Evolutionary conservation across 2,888 invertebrate genomes (phyloP).

Genomic region (Lottia scabra): DNA sequence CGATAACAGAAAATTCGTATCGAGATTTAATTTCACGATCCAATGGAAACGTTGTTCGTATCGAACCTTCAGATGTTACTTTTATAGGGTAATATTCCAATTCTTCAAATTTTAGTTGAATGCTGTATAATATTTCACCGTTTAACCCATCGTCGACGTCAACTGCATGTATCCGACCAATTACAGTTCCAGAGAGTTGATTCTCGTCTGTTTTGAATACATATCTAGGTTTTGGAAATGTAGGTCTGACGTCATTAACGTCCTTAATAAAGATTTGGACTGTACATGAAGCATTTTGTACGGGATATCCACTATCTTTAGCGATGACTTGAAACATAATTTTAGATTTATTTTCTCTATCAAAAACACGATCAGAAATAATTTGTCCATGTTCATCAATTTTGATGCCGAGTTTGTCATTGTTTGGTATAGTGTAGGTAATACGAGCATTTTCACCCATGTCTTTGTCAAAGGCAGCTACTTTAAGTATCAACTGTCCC

Average conservation of each 20-base stretch:
- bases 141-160: conserved; percentile 5
- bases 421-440: conserved; percentile 30
- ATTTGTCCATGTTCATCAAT: conserved; percentile 50
- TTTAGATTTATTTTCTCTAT: conserved; percentile 44
- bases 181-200: background rate
- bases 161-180: conserved; percentile 7
- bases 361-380: conserved; percentile 42
- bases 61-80: conserved; percentile 41
- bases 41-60: conserved; percentile 39
- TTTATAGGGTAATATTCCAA: conserved; percentile 34
- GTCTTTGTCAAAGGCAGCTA: conserved; percentile 46
- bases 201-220: conserved; percentile 6
- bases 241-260: conserved; percentile 13
- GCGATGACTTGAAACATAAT: conserved; percentile 28
- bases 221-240: conserved; percentile 7
- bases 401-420: conserved; percentile 34
- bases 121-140: background rate
- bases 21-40: conserved; percentile 45
- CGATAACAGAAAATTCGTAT: conserved; percentile 48
- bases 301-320: conserved; percentile 9
- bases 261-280: conserved; percentile 9
- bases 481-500: conserved; percentile 41
- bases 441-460: conserved; percentile 45
- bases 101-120: background rate
- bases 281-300: background rate